Evolutionary conservation across 2,888 invertebrate genomes (phyloP).

Genomic region (Mimachlamys varia): DNA sequence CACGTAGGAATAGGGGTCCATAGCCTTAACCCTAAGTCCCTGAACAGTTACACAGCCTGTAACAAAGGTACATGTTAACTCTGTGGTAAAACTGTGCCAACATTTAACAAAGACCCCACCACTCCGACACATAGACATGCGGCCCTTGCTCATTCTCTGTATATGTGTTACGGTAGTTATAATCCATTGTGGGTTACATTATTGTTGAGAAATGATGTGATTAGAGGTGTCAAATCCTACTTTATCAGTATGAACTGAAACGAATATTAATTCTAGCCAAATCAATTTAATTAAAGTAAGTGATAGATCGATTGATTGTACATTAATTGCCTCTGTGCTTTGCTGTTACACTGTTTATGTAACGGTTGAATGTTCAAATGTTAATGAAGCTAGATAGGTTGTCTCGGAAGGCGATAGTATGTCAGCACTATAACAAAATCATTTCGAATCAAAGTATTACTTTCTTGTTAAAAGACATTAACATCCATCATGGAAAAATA

Average conservation of each 20-base stretch:
- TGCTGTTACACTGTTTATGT: too few species aligned
- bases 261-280: not conserved
- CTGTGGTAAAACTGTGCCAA: not conserved
- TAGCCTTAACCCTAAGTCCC: too few species aligned
- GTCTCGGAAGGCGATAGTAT: too few species aligned
- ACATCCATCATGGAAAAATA: too few species aligned
- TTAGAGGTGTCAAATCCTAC: not conserved
- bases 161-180: not conserved
- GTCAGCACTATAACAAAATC: too few species aligned
- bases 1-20: not conserved
- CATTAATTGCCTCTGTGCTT: too few species aligned
- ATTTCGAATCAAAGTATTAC: too few species aligned
- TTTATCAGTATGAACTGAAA: not conserved
- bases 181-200: not conserved
- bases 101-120: not conserved
- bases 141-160: not conserved
- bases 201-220: not conserved
- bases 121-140: not conserved
- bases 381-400: too few species aligned
- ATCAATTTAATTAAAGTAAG: constrained; percentile 19
- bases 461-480: too few species aligned
- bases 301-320: not conserved
- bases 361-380: too few species aligned
- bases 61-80: not conserved
- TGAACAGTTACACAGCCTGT: too few species aligned